Percentiles rank a stretch among this genome's conserved stretches.
Conservation (phyloP, 2,888 invertebrate species). For the Scrobipalpa costella region DNA sequence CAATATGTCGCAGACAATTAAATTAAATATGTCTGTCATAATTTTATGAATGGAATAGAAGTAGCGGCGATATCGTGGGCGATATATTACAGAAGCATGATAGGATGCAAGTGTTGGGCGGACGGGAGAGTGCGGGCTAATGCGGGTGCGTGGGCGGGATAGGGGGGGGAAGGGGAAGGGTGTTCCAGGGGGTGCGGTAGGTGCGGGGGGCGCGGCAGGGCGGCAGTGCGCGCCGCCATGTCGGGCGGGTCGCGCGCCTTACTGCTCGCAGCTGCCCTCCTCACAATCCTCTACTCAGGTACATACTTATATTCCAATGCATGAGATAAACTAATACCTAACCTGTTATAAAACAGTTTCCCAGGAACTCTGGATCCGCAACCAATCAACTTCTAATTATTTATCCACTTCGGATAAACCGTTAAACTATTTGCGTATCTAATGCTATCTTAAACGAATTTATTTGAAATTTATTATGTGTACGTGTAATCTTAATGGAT, state of each 20-base stretch:
- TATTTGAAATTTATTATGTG: slow-evolving; percentile 3
- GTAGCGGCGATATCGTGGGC: too few relatives aligned
- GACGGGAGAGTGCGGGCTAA: slow-evolving; percentile 34
- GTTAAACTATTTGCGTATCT: slow-evolving; percentile 23
- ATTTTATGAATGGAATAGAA: slow-evolving; percentile 12
- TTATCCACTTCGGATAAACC: slow-evolving; percentile 11
- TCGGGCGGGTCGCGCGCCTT: slow-evolving; percentile 70
- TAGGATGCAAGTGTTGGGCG: slow-evolving; percentile 31
- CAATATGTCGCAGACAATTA: not conserved
- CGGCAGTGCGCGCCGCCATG: slow-evolving; percentile 76
- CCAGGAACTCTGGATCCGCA: not conserved
- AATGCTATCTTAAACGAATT: slow-evolving; percentile 19
- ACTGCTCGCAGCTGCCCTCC: slow-evolving; percentile 59
- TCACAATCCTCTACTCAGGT: slow-evolving; percentile 75
- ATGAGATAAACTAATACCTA: not conserved
- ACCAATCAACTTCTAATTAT: not conserved
- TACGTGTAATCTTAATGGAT: slow-evolving; percentile 6
- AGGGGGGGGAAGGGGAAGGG: slow-evolving; percentile 36
- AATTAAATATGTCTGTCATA: not conserved
- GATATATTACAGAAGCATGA: not conserved
- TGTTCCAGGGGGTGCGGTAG: not conserved
- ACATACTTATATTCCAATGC: slow-evolving; percentile 33
- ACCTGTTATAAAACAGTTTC: not conserved
- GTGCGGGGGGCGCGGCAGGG: slow-evolving; percentile 42
- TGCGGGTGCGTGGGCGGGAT: slow-evolving; percentile 3